Base-by-base conservation (phyloP, 2,113 vertebrate genomes). In the Syngnathoides biaculeatus region DNA sequence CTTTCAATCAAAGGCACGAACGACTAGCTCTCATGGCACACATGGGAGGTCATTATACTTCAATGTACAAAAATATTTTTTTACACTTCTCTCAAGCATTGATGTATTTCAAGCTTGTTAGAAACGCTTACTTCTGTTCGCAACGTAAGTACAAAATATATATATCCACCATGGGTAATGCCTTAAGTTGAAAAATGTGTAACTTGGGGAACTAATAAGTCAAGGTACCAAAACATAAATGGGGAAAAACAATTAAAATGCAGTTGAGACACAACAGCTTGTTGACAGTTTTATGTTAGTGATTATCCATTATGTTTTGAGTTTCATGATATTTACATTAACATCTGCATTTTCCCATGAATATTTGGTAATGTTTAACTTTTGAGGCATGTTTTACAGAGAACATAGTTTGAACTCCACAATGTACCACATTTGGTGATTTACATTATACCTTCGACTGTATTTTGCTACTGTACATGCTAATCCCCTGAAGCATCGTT, bases 181-280 rank as follows among this genome's bases (percentile, higher is more conserved):
- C 6, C 30, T 35, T 5, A 35, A n/a, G n/a, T n/a, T n/a, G 3
- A 35, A 35, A 35, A 35, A 35, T 35, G 1, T 35, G 30, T 35
- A 35, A 35, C 30, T 35, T 35, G 30, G 30, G 30, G 30, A 35
- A 35, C 30, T 35, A 35, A 35, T 35, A 35, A 35, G 30, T 35
- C 30, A 35, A 35, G 30, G 30, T 35, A 35, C 30, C 30, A 35
- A 35, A 35, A 35, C 30, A 3, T 35, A 17, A 48, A 20, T 20
- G 45, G 15, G 45, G 45, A 6, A 47, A 48, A 48, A 48, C 45
- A 48, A 48, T 19, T 7, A 4, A 43, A 43, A 43, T 43, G 14
- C 8, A 4, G 42, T 43, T 43, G 42, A 43, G 14, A 56, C 52
- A 38, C 63, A 19, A 68, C 64, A 67, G 42, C 22, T 58, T 69